These are phyloP conservation scores for Epizoanthus stellaris DNA, from an alignment of 92 coral and sea anemone species.

Conservation along the genomic window DNA sequence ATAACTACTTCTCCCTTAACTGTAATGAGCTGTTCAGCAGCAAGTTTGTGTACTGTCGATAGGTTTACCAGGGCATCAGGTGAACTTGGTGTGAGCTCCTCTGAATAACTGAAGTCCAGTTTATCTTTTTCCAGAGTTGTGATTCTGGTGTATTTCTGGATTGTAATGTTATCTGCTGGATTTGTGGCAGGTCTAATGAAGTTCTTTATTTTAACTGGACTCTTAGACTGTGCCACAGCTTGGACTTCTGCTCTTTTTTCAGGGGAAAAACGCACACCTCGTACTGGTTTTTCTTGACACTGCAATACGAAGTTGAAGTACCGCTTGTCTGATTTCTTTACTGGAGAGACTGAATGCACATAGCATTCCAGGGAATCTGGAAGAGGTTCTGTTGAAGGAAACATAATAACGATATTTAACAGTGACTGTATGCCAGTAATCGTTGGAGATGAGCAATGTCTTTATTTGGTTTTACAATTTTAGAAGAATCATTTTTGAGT, in stretches of 20 bases:
- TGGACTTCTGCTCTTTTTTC: constrained; percentile 43
- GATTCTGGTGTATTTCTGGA: not conserved
- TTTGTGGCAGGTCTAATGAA: not conserved
- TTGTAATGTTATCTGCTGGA: not conserved
- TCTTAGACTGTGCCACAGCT: constrained; percentile 13
- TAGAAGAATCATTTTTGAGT: no score
- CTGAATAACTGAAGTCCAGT: not conserved
- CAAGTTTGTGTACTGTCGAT: not conserved
- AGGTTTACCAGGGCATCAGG: not conserved
- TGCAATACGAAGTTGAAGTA: constrained; percentile 36
- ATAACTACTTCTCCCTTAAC: no score
- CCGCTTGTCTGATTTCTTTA: constrained; percentile 42
- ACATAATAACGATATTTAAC: not conserved
- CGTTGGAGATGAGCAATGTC: no score
- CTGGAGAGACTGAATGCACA: constrained; percentile 36
- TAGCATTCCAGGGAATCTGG: constrained; percentile 29
- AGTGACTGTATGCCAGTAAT: not conserved
- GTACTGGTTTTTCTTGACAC: constrained; percentile 23
- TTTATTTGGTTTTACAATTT: no score
- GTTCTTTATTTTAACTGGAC: constrained; percentile 24
- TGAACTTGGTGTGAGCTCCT: not conserved
- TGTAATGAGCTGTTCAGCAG: not conserved
- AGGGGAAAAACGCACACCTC: constrained; percentile 35
- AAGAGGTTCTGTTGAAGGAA: constrained; percentile 4
- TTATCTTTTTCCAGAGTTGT: not conserved